Evolutionary conservation across 2,797 vertebrate species (phyloP), one percentile per base, ranked within the genome.

Genomic region (Hapalemur alaotrensis): DNA sequence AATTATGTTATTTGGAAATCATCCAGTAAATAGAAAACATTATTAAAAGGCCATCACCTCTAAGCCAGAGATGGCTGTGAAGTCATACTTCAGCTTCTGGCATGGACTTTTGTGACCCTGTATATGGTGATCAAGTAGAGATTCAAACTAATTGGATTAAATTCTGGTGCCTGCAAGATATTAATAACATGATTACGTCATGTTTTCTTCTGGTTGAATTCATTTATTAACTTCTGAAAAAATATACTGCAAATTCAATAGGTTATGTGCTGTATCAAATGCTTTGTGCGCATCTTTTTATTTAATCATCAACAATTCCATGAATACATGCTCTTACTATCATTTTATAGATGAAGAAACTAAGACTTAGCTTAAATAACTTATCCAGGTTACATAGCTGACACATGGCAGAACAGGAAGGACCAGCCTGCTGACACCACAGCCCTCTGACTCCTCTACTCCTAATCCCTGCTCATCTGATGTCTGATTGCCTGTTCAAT

Each of bases 1-100:
- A 95, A 59, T 91, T 72, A 52, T 57, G 23, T 43, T 82, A 72
- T 72, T 81, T 93, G 52, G 75, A 87, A 93, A 43, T 82, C 57
- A 59, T 25, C 80, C 54, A 52, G 61, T 61, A 82, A 81, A 59
- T 87, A 79, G 50, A 69, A 91, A 89, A 43, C 5, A 18, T 65
- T 92, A 0, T 75, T 32, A 67, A 48, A 80, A 54, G 15, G 32
- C 73, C 9, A 41, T 96, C 30, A 20, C 0, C 41, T 82, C n/a
- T 81, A 69, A 81, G 82, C 35, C 61, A 13, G 87, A 69, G 22
- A 23, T 35, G 48, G n/a, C 59, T 46, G 5, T 46, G 50, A 76
- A 69, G 59, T 52, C 50, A 78, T 54, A 61, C 41, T 76, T 59
- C 7, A 30, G 59, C 61, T 87, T 43, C 81, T 50, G 54, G 30